Conservation (phyloP, 2,797 vertebrate genomes). For the Catamblyrhynchus diadema region DNA sequence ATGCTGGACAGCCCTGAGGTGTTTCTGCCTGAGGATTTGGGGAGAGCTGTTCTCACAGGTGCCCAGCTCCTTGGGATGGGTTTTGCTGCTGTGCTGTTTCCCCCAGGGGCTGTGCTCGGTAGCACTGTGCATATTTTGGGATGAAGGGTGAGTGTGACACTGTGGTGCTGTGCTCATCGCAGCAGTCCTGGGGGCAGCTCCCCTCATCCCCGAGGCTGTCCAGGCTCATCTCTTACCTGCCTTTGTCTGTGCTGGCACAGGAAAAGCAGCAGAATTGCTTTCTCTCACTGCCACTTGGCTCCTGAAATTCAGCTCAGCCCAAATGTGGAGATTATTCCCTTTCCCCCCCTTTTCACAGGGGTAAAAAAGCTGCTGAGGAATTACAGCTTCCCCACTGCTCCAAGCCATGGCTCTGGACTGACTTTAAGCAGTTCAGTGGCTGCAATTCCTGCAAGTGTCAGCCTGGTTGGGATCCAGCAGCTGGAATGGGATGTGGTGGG, state of each 20-base stretch:
- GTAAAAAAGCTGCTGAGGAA: neutral
- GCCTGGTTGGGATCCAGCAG: neutral
- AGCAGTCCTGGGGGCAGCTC: neutral
- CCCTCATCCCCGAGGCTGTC: neutral
- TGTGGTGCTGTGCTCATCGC: neutral
- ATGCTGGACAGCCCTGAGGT: neutral
- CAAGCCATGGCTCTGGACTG: neutral
- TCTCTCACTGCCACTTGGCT: neutral
- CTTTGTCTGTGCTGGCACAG: neutral
- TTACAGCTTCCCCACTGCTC: neutral
- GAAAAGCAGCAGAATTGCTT: neutral
- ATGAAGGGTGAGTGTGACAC: rapidly evolving
- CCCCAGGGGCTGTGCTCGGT: no score
- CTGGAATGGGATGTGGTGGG: neutral
- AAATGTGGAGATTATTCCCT: neutral
- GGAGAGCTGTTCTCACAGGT: neutral
- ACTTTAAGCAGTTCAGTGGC: neutral
- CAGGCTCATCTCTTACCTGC: neutral
- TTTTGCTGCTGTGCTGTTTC: neutral
- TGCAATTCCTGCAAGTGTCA: neutral
- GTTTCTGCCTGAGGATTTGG: neutral
- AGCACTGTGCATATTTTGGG: rapidly evolving
- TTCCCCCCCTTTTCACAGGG: neutral
- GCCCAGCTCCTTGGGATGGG: no score
- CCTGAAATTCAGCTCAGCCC: neutral